phyloP scores from a whole-genome alignment of 2,888 invertebrate genomes.

The Gymnosoma rotundatum region DNA sequence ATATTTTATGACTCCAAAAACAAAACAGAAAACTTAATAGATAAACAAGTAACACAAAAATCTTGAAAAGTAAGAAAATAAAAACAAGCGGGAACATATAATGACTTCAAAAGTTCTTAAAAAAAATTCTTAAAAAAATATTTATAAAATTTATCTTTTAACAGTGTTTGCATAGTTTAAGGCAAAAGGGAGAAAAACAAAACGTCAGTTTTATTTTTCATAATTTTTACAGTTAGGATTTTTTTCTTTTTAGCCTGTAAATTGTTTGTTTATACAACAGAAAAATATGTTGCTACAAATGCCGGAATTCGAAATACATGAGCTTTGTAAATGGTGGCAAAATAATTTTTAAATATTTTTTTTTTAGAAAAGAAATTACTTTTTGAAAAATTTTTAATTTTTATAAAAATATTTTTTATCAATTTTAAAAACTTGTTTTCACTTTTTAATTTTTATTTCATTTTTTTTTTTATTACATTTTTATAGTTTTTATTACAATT shows the following conservation, averaged over 20 bases:
- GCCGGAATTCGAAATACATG: conserved; percentile 10
- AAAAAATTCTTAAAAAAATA: neutral
- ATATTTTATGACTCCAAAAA: neutral
- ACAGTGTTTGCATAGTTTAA: neutral
- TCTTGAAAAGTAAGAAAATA: neutral
- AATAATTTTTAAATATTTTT: conserved; percentile 9
- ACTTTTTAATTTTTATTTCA: neutral
- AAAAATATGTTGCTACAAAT: too few species aligned
- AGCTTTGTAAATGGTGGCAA: conserved; percentile 58
- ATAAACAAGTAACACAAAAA: neutral
- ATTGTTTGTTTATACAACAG: neutral
- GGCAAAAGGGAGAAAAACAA: neutral
- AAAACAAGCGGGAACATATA: conserved; percentile 10
- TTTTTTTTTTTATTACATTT: conserved; percentile 14
- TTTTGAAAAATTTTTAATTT: neutral
- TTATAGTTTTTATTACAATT: conserved; percentile 1
- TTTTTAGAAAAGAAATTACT: neutral
- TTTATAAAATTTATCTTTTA: conserved; percentile 16
- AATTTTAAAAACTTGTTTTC: neutral
- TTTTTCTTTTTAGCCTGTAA: neutral
- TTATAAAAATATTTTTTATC: neutral
- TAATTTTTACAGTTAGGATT: conserved; percentile 45
- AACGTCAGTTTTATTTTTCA: conserved; percentile 39
- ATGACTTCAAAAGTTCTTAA: too few species aligned
- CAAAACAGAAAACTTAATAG: conserved; percentile 9